Evolutionary conservation across 2,113 vertebrate species (phyloP).

Genomic region (Leptosomus discolor): DNA sequence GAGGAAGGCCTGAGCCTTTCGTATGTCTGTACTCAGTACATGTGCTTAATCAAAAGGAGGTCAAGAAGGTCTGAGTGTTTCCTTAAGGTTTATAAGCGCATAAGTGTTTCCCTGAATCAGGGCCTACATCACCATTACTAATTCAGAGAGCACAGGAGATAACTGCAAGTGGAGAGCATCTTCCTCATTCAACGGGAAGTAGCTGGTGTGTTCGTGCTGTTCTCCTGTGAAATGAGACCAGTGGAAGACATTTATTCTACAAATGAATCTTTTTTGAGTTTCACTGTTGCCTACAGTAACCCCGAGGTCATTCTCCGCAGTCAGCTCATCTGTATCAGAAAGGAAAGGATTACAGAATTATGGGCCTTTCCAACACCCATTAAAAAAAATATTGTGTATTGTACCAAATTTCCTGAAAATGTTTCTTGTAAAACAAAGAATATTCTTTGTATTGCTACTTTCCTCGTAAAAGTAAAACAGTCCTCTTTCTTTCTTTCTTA

Average conservation of each 20-base stretch:
- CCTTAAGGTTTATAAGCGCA: neutral
- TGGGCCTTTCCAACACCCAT: neutral
- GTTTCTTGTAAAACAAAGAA: neutral
- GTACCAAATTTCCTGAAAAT: neutral
- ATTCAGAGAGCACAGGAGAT: neutral
- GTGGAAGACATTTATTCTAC: neutral
- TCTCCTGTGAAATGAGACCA: neutral
- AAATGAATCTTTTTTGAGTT: conserved; percentile 2
- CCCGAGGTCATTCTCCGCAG: neutral
- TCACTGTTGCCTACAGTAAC: neutral
- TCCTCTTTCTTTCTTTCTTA: neutral
- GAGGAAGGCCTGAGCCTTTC: neutral
- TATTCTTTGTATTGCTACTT: neutral
- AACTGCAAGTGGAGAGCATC: neutral
- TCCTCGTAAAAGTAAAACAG: neutral
- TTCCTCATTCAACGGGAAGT: neutral
- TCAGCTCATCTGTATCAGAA: neutral
- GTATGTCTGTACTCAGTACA: neutral
- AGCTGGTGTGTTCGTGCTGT: neutral
- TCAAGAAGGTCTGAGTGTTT: neutral
- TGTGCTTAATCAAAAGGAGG: neutral
- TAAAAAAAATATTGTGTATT: neutral
- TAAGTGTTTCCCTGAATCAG: neutral
- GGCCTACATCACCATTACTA: neutral
- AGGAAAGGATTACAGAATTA: neutral